A percentile compares a stretch with the other conserved stretches of the same genome.
These are phyloP conservation scores for Agriopis aurantiaria DNA, from an alignment of 2,888 invertebrate genomes.

Conservation along the genomic window DNA sequence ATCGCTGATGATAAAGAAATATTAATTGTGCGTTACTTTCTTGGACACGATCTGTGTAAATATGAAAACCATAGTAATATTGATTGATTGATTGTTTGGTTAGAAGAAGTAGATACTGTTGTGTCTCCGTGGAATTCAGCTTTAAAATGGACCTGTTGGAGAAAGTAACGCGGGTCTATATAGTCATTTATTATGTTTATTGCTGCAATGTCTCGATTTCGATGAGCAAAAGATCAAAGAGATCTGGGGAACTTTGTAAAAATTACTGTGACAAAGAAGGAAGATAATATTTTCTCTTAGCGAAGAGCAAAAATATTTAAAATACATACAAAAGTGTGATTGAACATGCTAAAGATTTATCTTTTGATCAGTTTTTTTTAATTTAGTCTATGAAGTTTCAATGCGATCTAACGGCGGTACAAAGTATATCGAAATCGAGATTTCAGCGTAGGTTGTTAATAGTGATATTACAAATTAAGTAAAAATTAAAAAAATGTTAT, in stretches of 20 bases:
- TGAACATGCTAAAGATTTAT: too few relatives aligned
- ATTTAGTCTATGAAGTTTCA: slow-evolving; percentile 16
- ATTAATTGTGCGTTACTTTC: slow-evolving; percentile 60
- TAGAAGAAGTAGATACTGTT: slow-evolving; percentile 36
- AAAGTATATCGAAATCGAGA: slow-evolving; percentile 69
- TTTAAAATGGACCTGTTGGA: slow-evolving; percentile 64
- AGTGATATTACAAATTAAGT: slow-evolving; percentile 84
- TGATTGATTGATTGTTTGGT: slow-evolving; percentile 24
- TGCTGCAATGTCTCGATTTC: slow-evolving; percentile 77
- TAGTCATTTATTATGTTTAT: slow-evolving; percentile 72
- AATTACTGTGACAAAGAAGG: neutral
- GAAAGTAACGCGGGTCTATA: slow-evolving; percentile 61
- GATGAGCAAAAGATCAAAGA: slow-evolving; percentile 43
- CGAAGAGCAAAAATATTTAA: neutral
- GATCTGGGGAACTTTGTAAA: slow-evolving; percentile 26
- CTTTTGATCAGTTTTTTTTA: neutral
- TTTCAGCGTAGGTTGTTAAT: slow-evolving; percentile 83
- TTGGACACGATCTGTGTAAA: slow-evolving; percentile 53
- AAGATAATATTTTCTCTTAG: too few relatives aligned
- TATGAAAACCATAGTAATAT: slow-evolving; percentile 62
- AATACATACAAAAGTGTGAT: too few relatives aligned
- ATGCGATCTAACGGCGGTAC: slow-evolving; percentile 30
- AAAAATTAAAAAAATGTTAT: slow-evolving; percentile 80
- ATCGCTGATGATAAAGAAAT: slow-evolving; percentile 66
- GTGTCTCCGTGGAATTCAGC: slow-evolving; percentile 58